These are phyloP conservation scores for Furnarius figulus DNA, from an alignment of 2,113 vertebrate species.

Conservation along the genomic window DNA sequence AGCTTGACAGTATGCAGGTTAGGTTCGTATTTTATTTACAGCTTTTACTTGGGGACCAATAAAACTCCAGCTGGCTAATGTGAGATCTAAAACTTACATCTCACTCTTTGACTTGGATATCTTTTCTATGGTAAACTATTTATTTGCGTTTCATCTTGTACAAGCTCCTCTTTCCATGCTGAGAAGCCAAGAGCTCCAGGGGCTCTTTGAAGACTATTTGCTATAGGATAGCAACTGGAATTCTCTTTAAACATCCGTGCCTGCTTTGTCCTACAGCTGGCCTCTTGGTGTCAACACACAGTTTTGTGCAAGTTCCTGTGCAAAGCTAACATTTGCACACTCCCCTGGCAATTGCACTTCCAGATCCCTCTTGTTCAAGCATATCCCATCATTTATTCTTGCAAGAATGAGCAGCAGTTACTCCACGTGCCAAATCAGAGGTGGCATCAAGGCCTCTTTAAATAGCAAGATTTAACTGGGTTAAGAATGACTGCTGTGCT, in stretches of 20 bases:
- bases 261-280: conserved; percentile 62
- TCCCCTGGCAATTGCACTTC: conserved; percentile 28
- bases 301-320: conserved; percentile 41
- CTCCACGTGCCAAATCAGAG: conserved; percentile 32
- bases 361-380: conserved; percentile 47
- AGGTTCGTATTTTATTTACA: conserved; percentile 59
- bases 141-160: conserved; percentile 69
- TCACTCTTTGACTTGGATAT: conserved; percentile 53
- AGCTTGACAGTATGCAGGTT: conserved; percentile 47
- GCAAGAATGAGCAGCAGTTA: not conserved
- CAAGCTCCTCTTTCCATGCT: conserved; percentile 63
- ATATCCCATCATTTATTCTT: conserved; percentile 21
- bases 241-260: conserved; percentile 61
- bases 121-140: conserved; percentile 66
- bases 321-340: conserved; percentile 59
- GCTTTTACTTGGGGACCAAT: conserved; percentile 65
- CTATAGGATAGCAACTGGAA: conserved; percentile 66
- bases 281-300: conserved; percentile 46
- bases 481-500: not conserved
- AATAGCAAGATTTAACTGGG: not conserved
- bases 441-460: not conserved
- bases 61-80: conserved; percentile 70
- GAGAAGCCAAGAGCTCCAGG: conserved; percentile 67
- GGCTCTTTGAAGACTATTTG: conserved; percentile 74
- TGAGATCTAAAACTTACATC: conserved; percentile 60